Evolutionary conservation across 2,797 vertebrate species (phyloP).

Genomic region (Falco novaeseelandiae): DNA sequence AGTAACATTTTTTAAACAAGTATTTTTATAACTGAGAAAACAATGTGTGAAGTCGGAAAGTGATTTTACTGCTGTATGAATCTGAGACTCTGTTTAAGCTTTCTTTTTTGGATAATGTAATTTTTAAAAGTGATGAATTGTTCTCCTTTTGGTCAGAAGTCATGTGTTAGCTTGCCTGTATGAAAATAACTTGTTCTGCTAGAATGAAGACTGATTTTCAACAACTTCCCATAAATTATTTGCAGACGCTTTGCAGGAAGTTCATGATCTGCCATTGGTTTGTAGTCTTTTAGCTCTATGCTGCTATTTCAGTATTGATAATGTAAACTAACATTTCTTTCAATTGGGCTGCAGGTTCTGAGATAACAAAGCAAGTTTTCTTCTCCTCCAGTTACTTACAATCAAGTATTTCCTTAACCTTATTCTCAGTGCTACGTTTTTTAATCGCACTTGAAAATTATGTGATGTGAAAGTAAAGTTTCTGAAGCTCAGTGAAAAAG

Average conservation of each 20-base stretch:
- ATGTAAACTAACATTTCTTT: not conserved
- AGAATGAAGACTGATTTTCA: not conserved
- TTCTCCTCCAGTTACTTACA: not conserved
- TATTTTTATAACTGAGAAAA: not conserved
- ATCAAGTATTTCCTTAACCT: not conserved
- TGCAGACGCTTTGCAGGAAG: not conserved
- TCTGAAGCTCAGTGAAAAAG: not conserved
- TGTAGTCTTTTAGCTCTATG: not conserved
- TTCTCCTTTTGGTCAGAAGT: not conserved
- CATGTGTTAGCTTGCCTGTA: not conserved
- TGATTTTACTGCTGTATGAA: not conserved
- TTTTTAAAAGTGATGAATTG: not conserved
- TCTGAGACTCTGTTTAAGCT: not conserved
- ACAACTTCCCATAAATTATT: not conserved
- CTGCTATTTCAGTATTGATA: not conserved
- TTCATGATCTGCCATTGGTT: not conserved
- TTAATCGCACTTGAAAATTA: not conserved
- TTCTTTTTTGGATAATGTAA: not conserved
- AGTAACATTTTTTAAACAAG: slow-evolving; percentile 48
- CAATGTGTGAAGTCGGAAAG: not conserved
- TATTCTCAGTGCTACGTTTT: not conserved
- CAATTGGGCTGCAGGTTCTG: not conserved
- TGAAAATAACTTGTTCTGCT: not conserved
- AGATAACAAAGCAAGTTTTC: not conserved
- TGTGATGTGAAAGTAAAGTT: not conserved